Percentiles rank a stretch among this genome's conserved stretches.
Conservation (phyloP, 2,113 vertebrate species). For the Tetrax tetrax region DNA sequence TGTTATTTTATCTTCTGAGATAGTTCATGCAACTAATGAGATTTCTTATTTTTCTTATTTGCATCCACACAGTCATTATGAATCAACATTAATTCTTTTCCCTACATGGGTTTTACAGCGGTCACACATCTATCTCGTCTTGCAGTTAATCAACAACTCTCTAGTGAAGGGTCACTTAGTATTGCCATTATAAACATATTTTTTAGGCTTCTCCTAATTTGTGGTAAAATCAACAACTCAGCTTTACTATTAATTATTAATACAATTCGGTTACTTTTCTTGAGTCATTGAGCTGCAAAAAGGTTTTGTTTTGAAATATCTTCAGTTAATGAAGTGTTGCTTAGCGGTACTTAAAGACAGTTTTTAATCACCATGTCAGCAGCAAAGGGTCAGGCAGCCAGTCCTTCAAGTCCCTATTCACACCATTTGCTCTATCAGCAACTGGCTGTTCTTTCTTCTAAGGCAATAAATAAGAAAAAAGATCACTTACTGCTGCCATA, state of each 20-base stretch:
- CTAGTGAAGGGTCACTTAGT: not conserved
- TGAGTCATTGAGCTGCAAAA: not conserved
- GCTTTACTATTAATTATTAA: not conserved
- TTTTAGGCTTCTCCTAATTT: not conserved
- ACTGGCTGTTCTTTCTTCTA: not conserved
- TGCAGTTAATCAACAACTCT: not conserved
- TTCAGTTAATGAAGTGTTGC: not conserved
- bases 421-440: not conserved
- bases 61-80: not conserved
- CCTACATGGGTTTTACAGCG: not conserved
- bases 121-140: not conserved
- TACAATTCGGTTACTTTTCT: not conserved
- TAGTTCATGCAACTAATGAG: not conserved
- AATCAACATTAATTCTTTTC: not conserved
- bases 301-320: not conserved
- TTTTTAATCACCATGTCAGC: not conserved
- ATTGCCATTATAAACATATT: not conserved
- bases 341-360: not conserved
- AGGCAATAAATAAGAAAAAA: not conserved
- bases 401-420: not conserved
- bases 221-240: not conserved
- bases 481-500: not conserved
- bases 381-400: not conserved
- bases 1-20: not conserved
- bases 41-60: not conserved